Evolutionary conservation across 2,797 vertebrate genomes (phyloP), one percentile per base, ranked within the genome.

Genomic region (Vespertilio murinus): DNA sequence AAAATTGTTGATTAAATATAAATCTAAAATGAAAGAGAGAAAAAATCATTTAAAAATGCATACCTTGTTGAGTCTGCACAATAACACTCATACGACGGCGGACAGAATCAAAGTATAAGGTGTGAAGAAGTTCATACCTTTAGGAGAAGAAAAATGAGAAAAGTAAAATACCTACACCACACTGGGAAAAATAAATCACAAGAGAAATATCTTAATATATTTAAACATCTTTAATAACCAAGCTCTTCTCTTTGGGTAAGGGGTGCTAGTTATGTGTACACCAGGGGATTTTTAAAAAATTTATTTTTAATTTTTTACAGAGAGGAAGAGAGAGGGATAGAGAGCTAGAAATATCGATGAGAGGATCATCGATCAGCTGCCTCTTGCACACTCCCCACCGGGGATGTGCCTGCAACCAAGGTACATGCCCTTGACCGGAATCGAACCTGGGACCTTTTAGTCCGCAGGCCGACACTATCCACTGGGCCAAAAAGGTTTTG

Each of bases 41-140:
- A 84, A 87, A 89, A 88, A 33, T 54, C 54, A 78, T 82, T 52
- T 64, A 91, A 83, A 91, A 90, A 90, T 42, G 64, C 30, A 96
- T 98, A 99, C 99, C 99, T 95, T 98, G 97, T 83, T 79, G 98
- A 84, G 98, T 98, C 97, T 98, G 98, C 93, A 99, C 99, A 69
- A 99, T 99, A 56, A 99, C 99, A 61, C 99, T 99, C 99, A 99
- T 99, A 64, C 99, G 98, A 91, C 99, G 98, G 88, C 99, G 98
- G 77, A 99, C 98, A 0, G 99, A 98, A 97, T 99, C 99, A 86
- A 99, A 99, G 97, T 99, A 99, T 97, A 99, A 95, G 93, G 99
- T 99, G 0, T 99, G 99, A 88, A 99, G 99, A 93, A 99, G 98
- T 0, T 99, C 98, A 61, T 99, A 99, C 96, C 99, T 99, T 97